Evolutionary conservation across 92 coral and sea anemone genomes (phyloP), one percentile per base, ranked within the genome.

Genomic region (Zoanthus sansibaricus): DNA sequence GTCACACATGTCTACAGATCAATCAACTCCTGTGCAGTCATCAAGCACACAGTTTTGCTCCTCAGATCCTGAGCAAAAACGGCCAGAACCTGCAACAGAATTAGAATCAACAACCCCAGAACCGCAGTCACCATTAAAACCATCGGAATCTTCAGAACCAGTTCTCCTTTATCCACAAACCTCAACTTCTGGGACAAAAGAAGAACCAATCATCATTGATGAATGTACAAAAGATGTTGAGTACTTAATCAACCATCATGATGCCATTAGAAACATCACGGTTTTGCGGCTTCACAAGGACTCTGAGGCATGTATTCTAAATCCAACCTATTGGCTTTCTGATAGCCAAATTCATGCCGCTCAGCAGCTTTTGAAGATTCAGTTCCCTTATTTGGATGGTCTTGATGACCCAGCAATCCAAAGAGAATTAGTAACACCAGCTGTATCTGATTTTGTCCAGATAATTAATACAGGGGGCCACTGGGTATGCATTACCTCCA

Each of bases 311-410:
- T 15, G 31, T 4, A 55, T 77, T 54, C 21, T 55, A 15, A 33
- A 77, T 37, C 82, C 82, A 30, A 15, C 82, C 54, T 77, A 12
- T 1, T 84, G 88, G 72, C 72, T 84, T 9, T 32, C 72, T 13
- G 82, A 84, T 47, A 71, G 79, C 37, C 79, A 84, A 9, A 84
- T 85, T 13, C 82, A 85, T 58, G 88, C 82, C 42, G 88, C 88
- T 1, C 88, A 85, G 45, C 56, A 74, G 37, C 75, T 85, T 4
- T 78, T 85, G 14, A 85, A 73, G 20, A 44, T 67, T 16, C 82
- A 74, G 14, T 85, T 85, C 8, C 88, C 88, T 9, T 21, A 74
- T 11, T 8, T 72, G 11, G 82, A 85, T 55, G 88, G 88, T 18
- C 88, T 85, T 1, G 72, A 74, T 1, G 46, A 44, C 15, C 25